phyloP scores from a whole-genome alignment of 2,888 invertebrate species.

The Athalia rosae region DNA sequence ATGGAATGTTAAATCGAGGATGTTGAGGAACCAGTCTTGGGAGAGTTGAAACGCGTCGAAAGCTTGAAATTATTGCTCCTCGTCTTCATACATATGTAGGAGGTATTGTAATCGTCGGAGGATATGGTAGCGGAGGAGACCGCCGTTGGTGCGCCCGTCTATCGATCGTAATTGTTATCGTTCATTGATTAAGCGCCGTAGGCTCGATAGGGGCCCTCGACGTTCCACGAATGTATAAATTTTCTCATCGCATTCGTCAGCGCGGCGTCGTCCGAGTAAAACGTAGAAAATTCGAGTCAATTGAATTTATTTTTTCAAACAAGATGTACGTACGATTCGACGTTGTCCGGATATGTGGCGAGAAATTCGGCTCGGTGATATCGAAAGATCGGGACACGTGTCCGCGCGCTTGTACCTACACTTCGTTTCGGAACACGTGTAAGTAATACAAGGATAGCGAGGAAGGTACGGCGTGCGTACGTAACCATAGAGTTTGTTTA shows the following conservation, averaged over 20 bases:
- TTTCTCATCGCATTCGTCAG: not conserved
- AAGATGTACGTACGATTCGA: too few species aligned
- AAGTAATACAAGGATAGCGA: too few species aligned
- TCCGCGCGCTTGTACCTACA: too few species aligned
- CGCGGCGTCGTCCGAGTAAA: too few species aligned
- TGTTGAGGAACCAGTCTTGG: constrained; percentile 7
- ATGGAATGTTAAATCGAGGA: not conserved
- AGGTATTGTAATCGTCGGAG: constrained; percentile 18
- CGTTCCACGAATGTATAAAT: not conserved
- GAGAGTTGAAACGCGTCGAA: constrained; percentile 1
- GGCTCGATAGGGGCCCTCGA: not conserved
- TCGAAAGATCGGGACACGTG: too few species aligned
- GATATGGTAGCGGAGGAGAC: not conserved
- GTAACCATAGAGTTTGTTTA: constrained; percentile 5
- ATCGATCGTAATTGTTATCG: constrained; percentile 40
- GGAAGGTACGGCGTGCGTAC: not conserved
- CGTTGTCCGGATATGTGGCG: too few species aligned
- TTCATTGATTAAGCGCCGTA: constrained; percentile 1
- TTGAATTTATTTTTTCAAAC: too few species aligned
- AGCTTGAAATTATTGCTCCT: constrained; percentile 21
- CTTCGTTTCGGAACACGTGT: too few species aligned
- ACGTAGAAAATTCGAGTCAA: too few species aligned
- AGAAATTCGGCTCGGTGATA: too few species aligned
- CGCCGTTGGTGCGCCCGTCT: not conserved
- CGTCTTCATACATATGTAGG: constrained; percentile 34